Evolutionary conservation across 2,113 vertebrate species (phyloP), one percentile per base, ranked within the genome.

Genomic region (Spermophilus dauricus): DNA sequence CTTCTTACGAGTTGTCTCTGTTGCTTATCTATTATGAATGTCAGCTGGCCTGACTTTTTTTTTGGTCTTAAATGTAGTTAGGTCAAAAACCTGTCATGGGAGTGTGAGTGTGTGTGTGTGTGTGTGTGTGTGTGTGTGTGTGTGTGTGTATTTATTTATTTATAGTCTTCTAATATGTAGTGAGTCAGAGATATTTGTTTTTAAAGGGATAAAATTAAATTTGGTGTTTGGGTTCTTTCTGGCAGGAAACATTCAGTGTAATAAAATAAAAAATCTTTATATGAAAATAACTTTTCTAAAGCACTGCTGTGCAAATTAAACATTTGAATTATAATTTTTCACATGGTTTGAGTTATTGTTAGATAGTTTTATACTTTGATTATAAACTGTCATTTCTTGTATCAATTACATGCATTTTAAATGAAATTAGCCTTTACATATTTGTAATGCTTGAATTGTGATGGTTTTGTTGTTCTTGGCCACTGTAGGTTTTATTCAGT

Each of bases 371-470:
- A 77, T 73, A 24, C 65, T 95, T 97, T 67, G 42, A 89, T 86
- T 97, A 95, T 95, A 73, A 96, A 93, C 51, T 26, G 58, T 86
- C 37, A 72, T 95, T 97, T 92, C 32, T 89, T 96, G 78, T 75
- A 65, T 93, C 53, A 80, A 9, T 94, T 94, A 53, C 63, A 65
- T 86, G 32, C 30, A 56, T 96, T 95, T 93, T 80, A 75, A 94
- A 89, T 94, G 72, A 97, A 97, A 94, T 96, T 96, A 96, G 53
- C 58, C 75, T 96, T 95, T 93, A 96, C 86, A 83, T 96, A 91
- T 77, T 78, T 97, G 91, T 77, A 89, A 94, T 86, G 45, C 42
- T 86, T 83, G 48, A 72, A 63, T 81, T 91, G 45, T 45, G 3
- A 81, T 70, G 37, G 67, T 86, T 97, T 9, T 98, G 65, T 95